Percentiles rank a stretch among this genome's conserved stretches.
These are phyloP conservation scores for Noctua fimbriata DNA, from an alignment of 2,888 invertebrate species.

Conservation along the genomic window DNA sequence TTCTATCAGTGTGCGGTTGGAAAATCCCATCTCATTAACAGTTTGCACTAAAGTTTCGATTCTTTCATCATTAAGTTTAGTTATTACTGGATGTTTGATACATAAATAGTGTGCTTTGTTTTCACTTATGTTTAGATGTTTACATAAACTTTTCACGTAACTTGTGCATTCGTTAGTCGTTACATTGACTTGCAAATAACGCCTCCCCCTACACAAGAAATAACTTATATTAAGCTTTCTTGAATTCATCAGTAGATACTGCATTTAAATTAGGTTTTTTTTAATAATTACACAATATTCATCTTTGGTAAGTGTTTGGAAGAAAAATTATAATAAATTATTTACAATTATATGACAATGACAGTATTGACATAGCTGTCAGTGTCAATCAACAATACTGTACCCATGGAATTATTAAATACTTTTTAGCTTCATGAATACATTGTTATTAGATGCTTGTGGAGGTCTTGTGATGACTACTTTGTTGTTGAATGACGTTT, in stretches of 20 bases:
- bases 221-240: constrained; percentile 33
- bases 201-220: constrained; percentile 36
- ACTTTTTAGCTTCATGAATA: too few species aligned
- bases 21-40: constrained; percentile 78
- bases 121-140: constrained; percentile 78
- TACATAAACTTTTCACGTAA: constrained; percentile 72
- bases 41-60: constrained; percentile 74
- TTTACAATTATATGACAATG: neutral
- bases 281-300: neutral
- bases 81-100: constrained; percentile 81
- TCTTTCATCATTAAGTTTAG: constrained; percentile 74
- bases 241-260: constrained; percentile 48
- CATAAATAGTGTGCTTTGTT: constrained; percentile 78
- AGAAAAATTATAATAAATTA: too few species aligned
- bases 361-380: neutral
- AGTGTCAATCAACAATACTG: too few species aligned
- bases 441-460: too few species aligned
- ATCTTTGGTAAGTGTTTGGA: neutral
- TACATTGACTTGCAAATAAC: constrained; percentile 34
- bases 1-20: constrained; percentile 73
- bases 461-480: too few species aligned
- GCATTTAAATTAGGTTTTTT: neutral
- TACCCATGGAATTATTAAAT: too few species aligned
- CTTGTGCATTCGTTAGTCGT: constrained; percentile 41
- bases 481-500: too few species aligned